A percentile compares a stretch with the other conserved stretches of the same genome.
Conservation (phyloP, 2,888 invertebrate genomes). For the Epistrophella euchroma region DNA sequence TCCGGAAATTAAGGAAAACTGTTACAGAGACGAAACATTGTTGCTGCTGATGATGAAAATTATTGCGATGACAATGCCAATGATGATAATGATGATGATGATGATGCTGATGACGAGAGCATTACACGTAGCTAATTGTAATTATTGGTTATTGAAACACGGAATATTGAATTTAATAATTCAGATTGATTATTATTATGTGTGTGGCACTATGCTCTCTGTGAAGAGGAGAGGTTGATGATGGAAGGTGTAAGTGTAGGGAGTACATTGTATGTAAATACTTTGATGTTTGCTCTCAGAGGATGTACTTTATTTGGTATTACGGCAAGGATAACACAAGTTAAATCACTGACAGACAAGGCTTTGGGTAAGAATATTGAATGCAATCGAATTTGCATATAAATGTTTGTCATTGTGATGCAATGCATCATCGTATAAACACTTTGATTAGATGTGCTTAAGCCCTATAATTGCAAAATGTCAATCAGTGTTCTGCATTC, state of each 20-base stretch:
- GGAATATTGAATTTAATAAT: slow-evolving; percentile 74
- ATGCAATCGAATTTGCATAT: slow-evolving; percentile 7
- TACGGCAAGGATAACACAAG: slow-evolving; percentile 21
- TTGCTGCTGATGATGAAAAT: slow-evolving; percentile 12
- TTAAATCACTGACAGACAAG: slow-evolving; percentile 15
- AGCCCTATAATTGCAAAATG: slow-evolving; percentile 18
- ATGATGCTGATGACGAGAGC: slow-evolving; percentile 55
- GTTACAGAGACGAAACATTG: slow-evolving; percentile 15
- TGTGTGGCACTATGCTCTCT: neutral
- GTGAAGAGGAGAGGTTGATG: neutral
- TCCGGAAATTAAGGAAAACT: slow-evolving; percentile 20
- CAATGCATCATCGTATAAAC: slow-evolving; percentile 20
- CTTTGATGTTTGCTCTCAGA: neutral
- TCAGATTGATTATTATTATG: slow-evolving; percentile 64
- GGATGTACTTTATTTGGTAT: neutral
- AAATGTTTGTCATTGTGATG: slow-evolving; percentile 14
- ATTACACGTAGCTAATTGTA: slow-evolving; percentile 71
- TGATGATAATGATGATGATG: slow-evolving; percentile 21
- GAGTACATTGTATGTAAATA: neutral
- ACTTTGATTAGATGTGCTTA: slow-evolving; percentile 11
- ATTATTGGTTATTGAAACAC: slow-evolving; percentile 71
- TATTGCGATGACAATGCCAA: slow-evolving; percentile 20
- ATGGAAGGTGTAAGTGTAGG: neutral
- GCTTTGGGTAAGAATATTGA: slow-evolving; percentile 11
- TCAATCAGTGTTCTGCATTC: slow-evolving; percentile 20